Percentiles rank a stretch among this genome's conserved stretches.
phyloP scores from a whole-genome alignment of 2,113 vertebrate genomes.

The Xiphophorus couchianus region DNA sequence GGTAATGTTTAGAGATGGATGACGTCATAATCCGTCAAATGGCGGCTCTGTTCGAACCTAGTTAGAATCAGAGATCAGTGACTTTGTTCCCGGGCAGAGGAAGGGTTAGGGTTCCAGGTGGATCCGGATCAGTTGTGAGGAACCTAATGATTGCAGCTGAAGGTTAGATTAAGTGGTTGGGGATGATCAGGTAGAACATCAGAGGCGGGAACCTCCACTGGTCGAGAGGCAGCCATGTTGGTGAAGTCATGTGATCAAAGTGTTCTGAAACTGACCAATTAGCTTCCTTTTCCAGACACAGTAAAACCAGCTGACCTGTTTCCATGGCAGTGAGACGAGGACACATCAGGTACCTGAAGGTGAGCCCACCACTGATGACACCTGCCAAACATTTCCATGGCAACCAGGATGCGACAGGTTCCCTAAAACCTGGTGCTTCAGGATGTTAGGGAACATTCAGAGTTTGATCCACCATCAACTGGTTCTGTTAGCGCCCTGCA shows the following conservation, averaged over 20 bases:
- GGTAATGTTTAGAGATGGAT: background rate
- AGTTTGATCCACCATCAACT: too few relatives aligned
- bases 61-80: background rate
- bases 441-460: too few relatives aligned
- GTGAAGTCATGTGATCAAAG: background rate
- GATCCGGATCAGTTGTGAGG: background rate
- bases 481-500: too few relatives aligned
- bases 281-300: constrained; percentile 14
- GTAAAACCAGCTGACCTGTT: constrained; percentile 27
- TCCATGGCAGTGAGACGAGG: constrained; percentile 82
- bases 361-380: constrained; percentile 45
- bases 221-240: too few relatives aligned
- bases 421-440: too few relatives aligned
- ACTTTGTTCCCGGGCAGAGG: too few relatives aligned
- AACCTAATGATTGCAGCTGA: background rate
- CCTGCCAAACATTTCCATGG: background rate
- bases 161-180: too few relatives aligned
- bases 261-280: background rate
- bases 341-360: constrained; percentile 83
- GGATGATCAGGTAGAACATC: too few relatives aligned
- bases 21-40: background rate
- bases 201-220: too few relatives aligned
- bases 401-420: background rate
- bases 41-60: background rate
- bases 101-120: too few relatives aligned